Evolutionary conservation across 1,140 invertebrate genomes (phyloP), one percentile per base, ranked within the genome.

Genomic region (Zaprionus gabonicus): DNA sequence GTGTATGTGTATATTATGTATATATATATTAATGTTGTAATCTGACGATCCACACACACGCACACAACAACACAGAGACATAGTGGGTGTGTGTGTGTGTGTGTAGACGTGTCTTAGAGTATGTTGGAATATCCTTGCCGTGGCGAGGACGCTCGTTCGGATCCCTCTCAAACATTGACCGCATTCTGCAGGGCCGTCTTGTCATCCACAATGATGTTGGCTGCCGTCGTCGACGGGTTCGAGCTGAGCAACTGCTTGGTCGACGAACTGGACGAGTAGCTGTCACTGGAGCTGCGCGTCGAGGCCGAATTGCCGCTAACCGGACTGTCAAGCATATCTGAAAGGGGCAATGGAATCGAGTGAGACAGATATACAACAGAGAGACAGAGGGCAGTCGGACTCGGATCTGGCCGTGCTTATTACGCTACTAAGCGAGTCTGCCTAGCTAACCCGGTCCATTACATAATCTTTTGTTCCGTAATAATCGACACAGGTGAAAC

Each of bases 181-280:
- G 91, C 91, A 78, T 92, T 92, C 72, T 92, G 91, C 5, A 92
- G 60, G 44, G 88, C 79, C 59, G 83, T 86, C 69, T 92, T 92
- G 66, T 92, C 91, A 71, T 92, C 91, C 17, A 92, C 91, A 31
- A 92, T 92, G 13, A 92, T 92, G 65, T 92, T 92, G 41, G 87
- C 92, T 58, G 90, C 86, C 38, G 81, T 84, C 59, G 87, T 91
- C 28, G 87, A 92, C 28, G 92, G 84, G 71, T 93, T 93, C 13
- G 93, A 93, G 59, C 95, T 93, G 34, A 96, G 93, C 64, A 96
- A 91, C 79, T 96, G 95, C 31, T 95, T 94, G 2, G 96, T 96
- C 44, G 95, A 96, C 9, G 95, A 96, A 57, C 95, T 95, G 13
- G 95, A 96, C 78, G 95, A 96, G 92, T 96, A 96, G 86, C 95